Conservation (phyloP, 1,140 invertebrate genomes). For the Lepidurus packardi region DNA sequence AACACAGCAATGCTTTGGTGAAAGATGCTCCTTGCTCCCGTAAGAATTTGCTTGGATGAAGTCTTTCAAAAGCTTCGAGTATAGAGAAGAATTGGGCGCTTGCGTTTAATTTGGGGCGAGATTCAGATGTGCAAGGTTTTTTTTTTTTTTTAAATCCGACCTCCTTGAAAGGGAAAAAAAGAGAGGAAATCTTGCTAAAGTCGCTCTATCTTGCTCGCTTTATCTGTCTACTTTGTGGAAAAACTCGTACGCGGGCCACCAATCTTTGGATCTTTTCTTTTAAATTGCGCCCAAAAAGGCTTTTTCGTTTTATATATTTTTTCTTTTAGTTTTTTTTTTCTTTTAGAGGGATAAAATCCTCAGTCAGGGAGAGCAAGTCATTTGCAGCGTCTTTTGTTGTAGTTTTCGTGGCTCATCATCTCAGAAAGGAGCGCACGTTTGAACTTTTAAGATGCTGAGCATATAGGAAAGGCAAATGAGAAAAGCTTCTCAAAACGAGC, state of each 20-base stretch:
- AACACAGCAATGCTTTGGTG: not conserved
- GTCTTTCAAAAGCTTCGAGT: not conserved
- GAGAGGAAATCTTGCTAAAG: not conserved
- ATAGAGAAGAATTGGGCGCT: slow-evolving; percentile 12
- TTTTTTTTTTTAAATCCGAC: not conserved
- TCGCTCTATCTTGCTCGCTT: not conserved
- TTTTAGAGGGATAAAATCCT: not conserved
- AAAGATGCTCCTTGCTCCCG: slow-evolving; percentile 11
- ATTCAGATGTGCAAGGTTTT: not conserved
- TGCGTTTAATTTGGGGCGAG: slow-evolving; percentile 15
- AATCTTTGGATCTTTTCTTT: not conserved
- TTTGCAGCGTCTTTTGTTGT: not conserved
- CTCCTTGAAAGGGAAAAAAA: not conserved
- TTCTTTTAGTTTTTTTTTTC: not conserved
- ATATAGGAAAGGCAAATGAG: not conserved
- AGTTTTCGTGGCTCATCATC: slow-evolving; percentile 5
- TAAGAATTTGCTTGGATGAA: slow-evolving; percentile 19
- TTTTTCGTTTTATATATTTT: not conserved
- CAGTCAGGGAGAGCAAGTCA: slow-evolving; percentile 6
- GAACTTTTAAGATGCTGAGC: not conserved
- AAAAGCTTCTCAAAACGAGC: slow-evolving; percentile 8
- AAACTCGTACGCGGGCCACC: not conserved
- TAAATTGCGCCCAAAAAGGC: not conserved
- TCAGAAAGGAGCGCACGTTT: not conserved
- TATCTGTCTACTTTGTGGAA: not conserved